Conservation (phyloP, 2,113 vertebrate species). For the Rhynchomys soricoides region DNA sequence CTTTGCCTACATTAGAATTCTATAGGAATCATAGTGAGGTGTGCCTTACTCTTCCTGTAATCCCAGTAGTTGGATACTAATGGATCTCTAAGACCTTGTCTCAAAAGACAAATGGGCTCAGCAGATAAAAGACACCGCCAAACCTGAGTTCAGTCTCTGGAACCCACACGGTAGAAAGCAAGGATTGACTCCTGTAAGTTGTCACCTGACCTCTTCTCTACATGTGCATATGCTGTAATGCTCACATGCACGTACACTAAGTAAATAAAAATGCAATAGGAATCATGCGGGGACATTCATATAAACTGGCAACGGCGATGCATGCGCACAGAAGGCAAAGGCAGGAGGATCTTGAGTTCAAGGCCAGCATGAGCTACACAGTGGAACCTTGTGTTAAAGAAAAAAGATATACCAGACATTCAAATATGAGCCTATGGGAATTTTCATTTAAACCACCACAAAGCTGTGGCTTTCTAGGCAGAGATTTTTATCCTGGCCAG, state of each 20-base stretch:
- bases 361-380: neutral
- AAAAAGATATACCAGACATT: neutral
- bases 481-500: neutral
- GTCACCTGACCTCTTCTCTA: neutral
- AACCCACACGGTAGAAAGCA: neutral
- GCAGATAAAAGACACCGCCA: neutral
- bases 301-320: neutral
- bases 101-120: neutral
- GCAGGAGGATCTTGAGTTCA: neutral
- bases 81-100: neutral
- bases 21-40: neutral
- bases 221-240: too few relatives aligned
- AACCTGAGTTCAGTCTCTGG: neutral
- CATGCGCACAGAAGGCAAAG: too few relatives aligned
- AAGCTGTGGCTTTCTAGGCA: neutral
- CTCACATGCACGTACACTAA: neutral
- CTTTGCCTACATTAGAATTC: slow-evolving; percentile 18
- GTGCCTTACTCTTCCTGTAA: too few relatives aligned
- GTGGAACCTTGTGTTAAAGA: neutral
- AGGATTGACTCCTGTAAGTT: neutral
- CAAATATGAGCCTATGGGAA: neutral
- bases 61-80: neutral
- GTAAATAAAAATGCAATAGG: neutral
- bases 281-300: neutral
- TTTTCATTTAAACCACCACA: neutral